Evolutionary conservation across 2,888 invertebrate genomes (phyloP), one percentile per base, ranked within the genome.

Genomic region (Cerastis rubricosa): DNA sequence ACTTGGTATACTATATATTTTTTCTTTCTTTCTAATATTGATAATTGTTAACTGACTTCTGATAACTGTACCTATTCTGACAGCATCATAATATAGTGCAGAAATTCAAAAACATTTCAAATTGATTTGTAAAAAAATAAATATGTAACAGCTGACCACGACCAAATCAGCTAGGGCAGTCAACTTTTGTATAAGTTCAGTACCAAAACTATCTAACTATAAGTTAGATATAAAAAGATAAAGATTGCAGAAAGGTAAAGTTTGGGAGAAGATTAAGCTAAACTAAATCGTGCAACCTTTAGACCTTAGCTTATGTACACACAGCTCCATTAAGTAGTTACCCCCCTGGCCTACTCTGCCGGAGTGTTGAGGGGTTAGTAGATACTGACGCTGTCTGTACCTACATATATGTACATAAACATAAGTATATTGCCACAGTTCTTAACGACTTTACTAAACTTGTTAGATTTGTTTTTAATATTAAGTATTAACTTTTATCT

Each of bases 201-300:
- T n/a, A 71, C 45, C 5, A 64, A 83, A 84, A 68, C 67, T 68
- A 47, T 71, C 59, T 59, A 83, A 47, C 75, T 67, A 76, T 25
- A 45, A 67, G 35, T 64, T 35, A 43, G 19, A 64, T 35, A 73
- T 9, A 45, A 61, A 57, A 61, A 67, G 22, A 71, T 29, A 8
- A 17, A 71, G 43, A 47, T 22, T 68, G 57, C 47, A 59, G 12
- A 80, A 69, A 49, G 61, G 3, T 43, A 47, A 80, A 76, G 40
- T 65, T 80, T 49, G 8, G 35, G 9, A 49, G 5, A 57, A 67
- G 61, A 43, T 47, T n/a, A 57, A 25, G 25, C 57, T 57, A 17
- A 57, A 17, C 17, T 2, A 25, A 57, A 17, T 17, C 57, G 25
- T 17, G 25, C 57, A 12, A 35, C 47, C 45, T 63, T 66, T 59